phyloP scores from a whole-genome alignment of 2,113 vertebrate genomes.

The Variabilichromis moorii region DNA sequence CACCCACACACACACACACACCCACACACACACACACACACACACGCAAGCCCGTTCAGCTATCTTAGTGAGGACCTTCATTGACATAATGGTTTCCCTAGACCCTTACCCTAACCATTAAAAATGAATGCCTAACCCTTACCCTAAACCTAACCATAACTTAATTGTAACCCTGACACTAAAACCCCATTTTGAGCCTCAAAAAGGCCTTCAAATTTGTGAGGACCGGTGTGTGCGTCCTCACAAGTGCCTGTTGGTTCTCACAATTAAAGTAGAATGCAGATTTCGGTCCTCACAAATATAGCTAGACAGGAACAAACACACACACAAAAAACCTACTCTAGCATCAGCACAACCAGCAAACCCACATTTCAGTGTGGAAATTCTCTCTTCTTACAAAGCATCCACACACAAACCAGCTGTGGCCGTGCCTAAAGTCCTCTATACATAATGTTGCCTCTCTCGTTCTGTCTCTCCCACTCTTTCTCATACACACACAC shows the following conservation, averaged over 20 bases:
- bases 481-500: not conserved
- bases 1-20: no score
- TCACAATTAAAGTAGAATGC: not conserved
- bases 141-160: not conserved
- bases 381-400: not conserved
- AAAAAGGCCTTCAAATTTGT: not conserved
- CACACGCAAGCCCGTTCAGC: not conserved
- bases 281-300: not conserved
- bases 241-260: not conserved
- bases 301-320: not conserved
- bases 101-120: not conserved
- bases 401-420: not conserved
- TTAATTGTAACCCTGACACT: not conserved
- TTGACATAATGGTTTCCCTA: not conserved
- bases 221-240: fast-evolving
- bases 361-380: not conserved
- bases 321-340: not conserved
- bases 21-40: not conserved
- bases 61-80: not conserved
- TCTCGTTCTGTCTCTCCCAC: not conserved
- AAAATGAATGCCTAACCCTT: not conserved
- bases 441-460: slow-evolving; percentile 47
- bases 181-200: not conserved
- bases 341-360: not conserved
- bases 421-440: slow-evolving; percentile 41